phyloP scores from a whole-genome alignment of 2,113 vertebrate species.

The Thamnaconus septentrionalis region DNA sequence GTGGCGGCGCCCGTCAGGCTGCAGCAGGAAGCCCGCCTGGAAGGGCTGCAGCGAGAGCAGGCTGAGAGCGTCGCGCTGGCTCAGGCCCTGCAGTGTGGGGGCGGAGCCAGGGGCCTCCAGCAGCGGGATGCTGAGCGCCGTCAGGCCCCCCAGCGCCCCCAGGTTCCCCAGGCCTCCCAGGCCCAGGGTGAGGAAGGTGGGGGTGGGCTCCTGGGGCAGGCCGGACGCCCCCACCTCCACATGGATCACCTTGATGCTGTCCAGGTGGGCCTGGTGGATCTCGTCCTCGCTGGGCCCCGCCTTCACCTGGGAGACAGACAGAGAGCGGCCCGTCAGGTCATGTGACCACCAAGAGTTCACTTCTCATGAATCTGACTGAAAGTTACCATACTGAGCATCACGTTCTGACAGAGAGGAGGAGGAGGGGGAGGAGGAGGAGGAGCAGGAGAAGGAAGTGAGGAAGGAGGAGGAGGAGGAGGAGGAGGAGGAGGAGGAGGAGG shows the following conservation, averaged over 20 bases:
- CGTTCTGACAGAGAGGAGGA: too few species aligned
- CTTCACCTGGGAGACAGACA: slow-evolving; percentile 62
- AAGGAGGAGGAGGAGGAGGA: too few species aligned
- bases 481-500: too few species aligned
- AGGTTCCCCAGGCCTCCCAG: slow-evolving; percentile 45
- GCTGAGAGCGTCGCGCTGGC: slow-evolving; percentile 82
- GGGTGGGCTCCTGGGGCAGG: slow-evolving; percentile 88
- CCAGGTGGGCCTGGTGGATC: slow-evolving; percentile 75
- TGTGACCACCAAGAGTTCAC: neutral
- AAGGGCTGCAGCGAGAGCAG: slow-evolving; percentile 90
- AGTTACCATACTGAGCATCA: too few species aligned
- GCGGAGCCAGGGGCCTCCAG: slow-evolving; percentile 73
- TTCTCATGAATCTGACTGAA: too few species aligned
- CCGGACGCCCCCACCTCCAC: slow-evolving; percentile 85
- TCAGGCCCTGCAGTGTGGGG: slow-evolving; percentile 83
- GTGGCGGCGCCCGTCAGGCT: slow-evolving; percentile 88
- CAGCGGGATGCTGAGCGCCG: slow-evolving; percentile 80
- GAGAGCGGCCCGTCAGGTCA: neutral
- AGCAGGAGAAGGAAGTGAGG: too few species aligned
- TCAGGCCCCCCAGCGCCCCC: slow-evolving; percentile 60
- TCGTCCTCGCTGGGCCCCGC: slow-evolving; percentile 77
- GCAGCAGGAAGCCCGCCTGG: slow-evolving; percentile 89
- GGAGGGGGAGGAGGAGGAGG: neutral
- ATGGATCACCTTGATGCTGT: slow-evolving; percentile 86
- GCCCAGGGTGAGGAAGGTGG: slow-evolving; percentile 27